A percentile compares a stretch with the other conserved stretches of the same genome.
Evolutionary conservation across 2,888 invertebrate genomes (phyloP).

Genomic region (Hydraecia micacea): DNA sequence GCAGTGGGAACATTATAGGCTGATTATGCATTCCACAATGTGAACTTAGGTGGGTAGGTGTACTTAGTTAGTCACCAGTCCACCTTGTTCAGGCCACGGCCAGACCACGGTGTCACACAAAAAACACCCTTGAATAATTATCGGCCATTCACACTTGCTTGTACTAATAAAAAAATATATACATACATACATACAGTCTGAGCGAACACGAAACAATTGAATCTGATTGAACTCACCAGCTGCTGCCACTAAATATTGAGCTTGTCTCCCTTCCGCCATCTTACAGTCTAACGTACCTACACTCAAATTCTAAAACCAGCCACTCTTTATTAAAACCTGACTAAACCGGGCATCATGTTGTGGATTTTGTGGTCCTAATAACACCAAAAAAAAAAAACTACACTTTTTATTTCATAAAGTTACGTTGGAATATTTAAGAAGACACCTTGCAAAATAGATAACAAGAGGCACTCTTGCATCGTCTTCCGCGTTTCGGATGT

Average conservation of each 20-base stretch:
- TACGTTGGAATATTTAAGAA: background rate
- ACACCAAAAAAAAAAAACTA: background rate
- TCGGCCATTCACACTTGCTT: background rate
- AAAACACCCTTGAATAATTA: constrained; percentile 1
- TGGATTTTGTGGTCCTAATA: too few relatives aligned
- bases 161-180: background rate
- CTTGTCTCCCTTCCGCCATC: constrained; percentile 67
- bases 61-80: background rate
- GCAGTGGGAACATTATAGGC: too few relatives aligned
- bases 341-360: background rate
- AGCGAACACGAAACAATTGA: background rate
- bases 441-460: background rate
- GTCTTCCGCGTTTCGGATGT: background rate
- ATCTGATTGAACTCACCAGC: constrained; percentile 72
- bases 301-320: background rate
- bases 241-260: constrained; percentile 77
- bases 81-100: background rate
- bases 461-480: background rate
- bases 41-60: background rate
- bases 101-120: background rate
- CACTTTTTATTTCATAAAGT: background rate
- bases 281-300: background rate
- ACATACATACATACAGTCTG: background rate
- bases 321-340: background rate
- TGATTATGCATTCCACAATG: background rate